Evolutionary conservation across 2,888 invertebrate species (phyloP), one percentile per base, ranked within the genome.

Genomic region (Lumbricus terrestris): DNA sequence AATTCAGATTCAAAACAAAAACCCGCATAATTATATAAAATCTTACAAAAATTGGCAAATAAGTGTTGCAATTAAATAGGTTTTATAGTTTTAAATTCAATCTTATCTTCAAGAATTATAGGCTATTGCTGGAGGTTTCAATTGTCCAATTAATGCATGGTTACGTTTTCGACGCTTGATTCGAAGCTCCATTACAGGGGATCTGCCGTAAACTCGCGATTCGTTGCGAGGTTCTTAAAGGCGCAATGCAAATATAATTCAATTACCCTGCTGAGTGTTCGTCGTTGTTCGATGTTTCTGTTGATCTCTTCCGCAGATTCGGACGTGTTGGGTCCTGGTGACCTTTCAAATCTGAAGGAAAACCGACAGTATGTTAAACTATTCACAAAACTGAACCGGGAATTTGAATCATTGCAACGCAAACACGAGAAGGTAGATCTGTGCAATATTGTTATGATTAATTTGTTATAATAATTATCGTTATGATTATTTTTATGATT

Each of bases 401-500:
- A 90, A 88, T 88, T 90, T 23, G 42, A 42, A 6, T 88, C 90
- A 37, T 54, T 90, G 34, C 83, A 90, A 88, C 83, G 88, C 23
- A 90, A 90, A 40, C 90, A 90, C 35, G 88, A 90, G 42, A 90
- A 88, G 90, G 90, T 90, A 40, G 40, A n/a, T n/a, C n/a, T n/a
- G n/a, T n/a, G n/a, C n/a, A n/a, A n/a, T n/a, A n/a, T 40, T 15
- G 15, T 40, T 40, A 11, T 40, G 40, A n/a, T n/a, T n/a, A n/a
- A n/a, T n/a, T n/a, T n/a, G n/a, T n/a, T n/a, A n/a, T n/a, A n/a
- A n/a, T n/a, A n/a, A n/a, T n/a, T n/a, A n/a, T n/a, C n/a, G n/a
- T n/a, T n/a, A n/a, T n/a, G n/a, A n/a, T n/a, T n/a, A n/a, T n/a
- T n/a, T n/a, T n/a, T n/a, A n/a, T n/a, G n/a, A n/a, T n/a, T n/a